phyloP scores from a whole-genome alignment of 1,140 invertebrate species.

The Drosophila sechellia region DNA sequence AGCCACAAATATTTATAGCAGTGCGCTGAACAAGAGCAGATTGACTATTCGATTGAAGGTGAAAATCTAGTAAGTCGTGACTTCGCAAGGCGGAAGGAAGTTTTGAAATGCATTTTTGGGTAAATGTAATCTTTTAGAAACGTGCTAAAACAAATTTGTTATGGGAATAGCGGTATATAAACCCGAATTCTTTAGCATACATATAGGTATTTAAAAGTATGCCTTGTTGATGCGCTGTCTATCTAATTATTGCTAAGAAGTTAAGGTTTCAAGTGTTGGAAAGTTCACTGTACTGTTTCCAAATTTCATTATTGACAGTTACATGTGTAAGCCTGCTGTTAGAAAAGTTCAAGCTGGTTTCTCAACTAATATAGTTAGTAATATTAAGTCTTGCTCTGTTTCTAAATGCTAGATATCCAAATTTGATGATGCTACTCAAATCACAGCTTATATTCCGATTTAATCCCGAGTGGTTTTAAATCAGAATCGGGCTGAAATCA shows the following conservation, averaged over 20 bases:
- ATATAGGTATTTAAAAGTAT: too few species aligned
- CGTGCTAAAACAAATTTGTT: too few species aligned
- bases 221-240: too few species aligned
- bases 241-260: too few species aligned
- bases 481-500: not conserved
- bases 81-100: too few species aligned
- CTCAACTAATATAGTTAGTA: too few species aligned
- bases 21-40: not conserved
- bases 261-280: not conserved
- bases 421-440: not conserved
- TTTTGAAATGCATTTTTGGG: too few species aligned
- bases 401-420: not conserved
- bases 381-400: not conserved
- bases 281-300: not conserved
- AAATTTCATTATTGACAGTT: not conserved
- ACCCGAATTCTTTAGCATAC: too few species aligned
- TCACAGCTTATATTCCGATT: not conserved
- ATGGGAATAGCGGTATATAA: too few species aligned
- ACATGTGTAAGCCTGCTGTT: not conserved
- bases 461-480: not conserved
- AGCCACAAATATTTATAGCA: slow-evolving; percentile 16
- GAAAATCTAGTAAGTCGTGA: too few species aligned
- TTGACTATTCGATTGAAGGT: not conserved
- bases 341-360: too few species aligned
- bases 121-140: too few species aligned